Conservation (phyloP, 2,797 vertebrate species). For the Gila robusta region DNA sequence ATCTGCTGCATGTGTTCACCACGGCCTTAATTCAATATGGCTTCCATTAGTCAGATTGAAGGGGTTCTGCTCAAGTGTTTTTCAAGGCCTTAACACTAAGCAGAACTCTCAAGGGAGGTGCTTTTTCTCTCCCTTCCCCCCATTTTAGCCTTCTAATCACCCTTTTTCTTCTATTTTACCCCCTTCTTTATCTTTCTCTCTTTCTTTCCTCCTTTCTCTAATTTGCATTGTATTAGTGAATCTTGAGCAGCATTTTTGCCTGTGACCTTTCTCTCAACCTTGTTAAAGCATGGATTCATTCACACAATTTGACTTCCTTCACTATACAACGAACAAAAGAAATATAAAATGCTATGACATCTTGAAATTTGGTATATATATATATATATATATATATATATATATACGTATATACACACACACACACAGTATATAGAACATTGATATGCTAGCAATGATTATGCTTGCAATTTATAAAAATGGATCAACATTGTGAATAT, state of each 20-base stretch:
- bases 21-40: conserved; percentile 62
- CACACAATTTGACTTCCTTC: conserved; percentile 42
- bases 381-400: not conserved
- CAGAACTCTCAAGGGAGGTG: conserved; percentile 41
- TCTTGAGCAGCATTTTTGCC: conserved; percentile 57
- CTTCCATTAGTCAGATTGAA: conserved; percentile 59
- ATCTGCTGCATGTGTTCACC: conserved; percentile 39
- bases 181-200: conserved; percentile 3
- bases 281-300: conserved; percentile 19
- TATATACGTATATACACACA: too few species aligned
- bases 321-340: not conserved
- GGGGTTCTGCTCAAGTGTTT: conserved; percentile 44
- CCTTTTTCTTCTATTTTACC: not conserved
- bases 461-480: not conserved
- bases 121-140: not conserved
- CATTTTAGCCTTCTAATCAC: not conserved
- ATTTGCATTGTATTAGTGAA: conserved; percentile 60
- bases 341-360: not conserved
- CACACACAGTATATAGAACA: not conserved
- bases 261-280: conserved; percentile 51
- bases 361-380: not conserved
- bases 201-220: not conserved
- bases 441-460: not conserved
- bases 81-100: conserved; percentile 44
- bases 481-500: not conserved